Percentiles rank a stretch among this genome's conserved stretches.
phyloP scores from a whole-genome alignment of 1,140 invertebrate species.

The Drosophila sulfurigaster region DNA sequence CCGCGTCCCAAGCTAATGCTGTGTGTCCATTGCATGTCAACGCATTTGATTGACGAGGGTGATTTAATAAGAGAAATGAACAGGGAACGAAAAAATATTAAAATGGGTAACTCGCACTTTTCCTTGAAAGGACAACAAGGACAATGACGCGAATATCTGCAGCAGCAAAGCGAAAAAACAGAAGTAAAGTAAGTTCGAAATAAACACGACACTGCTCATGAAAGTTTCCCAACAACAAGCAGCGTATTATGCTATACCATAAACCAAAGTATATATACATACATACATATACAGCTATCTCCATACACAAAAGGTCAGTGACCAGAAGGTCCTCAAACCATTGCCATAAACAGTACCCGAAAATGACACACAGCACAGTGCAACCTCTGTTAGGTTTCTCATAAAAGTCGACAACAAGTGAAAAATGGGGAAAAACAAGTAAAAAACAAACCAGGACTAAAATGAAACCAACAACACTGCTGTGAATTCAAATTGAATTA shows the following conservation, averaged over 20 bases:
- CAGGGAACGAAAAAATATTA: conserved; percentile 41
- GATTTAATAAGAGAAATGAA: conserved; percentile 76
- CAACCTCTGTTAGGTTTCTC: background rate
- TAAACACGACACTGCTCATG: conserved; percentile 14
- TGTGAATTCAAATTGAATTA: conserved; percentile 48
- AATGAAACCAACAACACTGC: conserved; percentile 5
- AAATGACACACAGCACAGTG: background rate
- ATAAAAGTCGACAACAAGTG: conserved; percentile 55
- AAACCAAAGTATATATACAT: background rate
- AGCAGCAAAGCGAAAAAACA: conserved; percentile 24
- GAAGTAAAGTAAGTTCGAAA: conserved; percentile 20
- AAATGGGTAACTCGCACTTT: conserved; percentile 50
- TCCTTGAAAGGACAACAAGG: conserved; percentile 17
- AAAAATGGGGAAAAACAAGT: background rate
- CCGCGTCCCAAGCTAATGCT: background rate
- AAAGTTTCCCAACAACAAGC: background rate
- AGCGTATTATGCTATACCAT: background rate
- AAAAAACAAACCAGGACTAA: background rate
- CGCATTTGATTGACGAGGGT: conserved; percentile 81
- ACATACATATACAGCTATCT: background rate
- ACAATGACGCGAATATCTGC: conserved; percentile 56
- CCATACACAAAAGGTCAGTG: background rate
- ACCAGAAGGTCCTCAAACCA: background rate
- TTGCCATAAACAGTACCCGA: conserved; percentile 16
- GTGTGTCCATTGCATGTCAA: conserved; percentile 62